These are phyloP conservation scores for Leucopsar rothschildi DNA, from an alignment of 2,113 vertebrate species.

Conservation along the genomic window DNA sequence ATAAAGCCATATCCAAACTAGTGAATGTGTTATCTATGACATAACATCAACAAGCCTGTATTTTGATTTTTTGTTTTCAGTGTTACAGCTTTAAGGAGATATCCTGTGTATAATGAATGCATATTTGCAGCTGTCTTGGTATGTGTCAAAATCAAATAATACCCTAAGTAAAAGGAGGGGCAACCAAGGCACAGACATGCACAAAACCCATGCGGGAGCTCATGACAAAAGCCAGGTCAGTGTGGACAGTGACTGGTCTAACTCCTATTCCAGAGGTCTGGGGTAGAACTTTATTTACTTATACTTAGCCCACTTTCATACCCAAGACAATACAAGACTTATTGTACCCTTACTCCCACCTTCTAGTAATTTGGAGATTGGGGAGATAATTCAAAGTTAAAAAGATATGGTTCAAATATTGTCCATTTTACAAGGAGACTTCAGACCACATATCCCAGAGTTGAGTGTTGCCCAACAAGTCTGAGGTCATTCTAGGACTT, in stretches of 20 bases:
- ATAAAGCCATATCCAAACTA: background rate
- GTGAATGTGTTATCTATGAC: background rate
- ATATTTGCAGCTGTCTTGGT: background rate
- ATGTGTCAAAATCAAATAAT: background rate
- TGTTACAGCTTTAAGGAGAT: background rate
- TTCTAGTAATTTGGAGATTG: background rate
- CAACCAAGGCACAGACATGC: background rate
- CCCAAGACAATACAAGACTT: background rate
- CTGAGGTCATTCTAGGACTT: background rate
- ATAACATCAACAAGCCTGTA: background rate
- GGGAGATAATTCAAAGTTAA: background rate
- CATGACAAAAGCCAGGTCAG: background rate
- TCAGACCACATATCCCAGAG: background rate
- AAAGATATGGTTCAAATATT: background rate
- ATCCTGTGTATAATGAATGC: background rate
- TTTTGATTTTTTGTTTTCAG: background rate
- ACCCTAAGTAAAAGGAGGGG: background rate
- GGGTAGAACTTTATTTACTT: background rate
- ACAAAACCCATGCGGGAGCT: background rate
- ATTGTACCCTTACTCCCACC: background rate
- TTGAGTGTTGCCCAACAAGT: background rate
- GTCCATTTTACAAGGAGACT: background rate
- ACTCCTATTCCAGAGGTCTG: background rate
- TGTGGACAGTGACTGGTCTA: background rate
- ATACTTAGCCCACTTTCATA: background rate